phyloP scores from a whole-genome alignment of 2,797 vertebrate genomes.

The Carcharodon carcharias region DNA sequence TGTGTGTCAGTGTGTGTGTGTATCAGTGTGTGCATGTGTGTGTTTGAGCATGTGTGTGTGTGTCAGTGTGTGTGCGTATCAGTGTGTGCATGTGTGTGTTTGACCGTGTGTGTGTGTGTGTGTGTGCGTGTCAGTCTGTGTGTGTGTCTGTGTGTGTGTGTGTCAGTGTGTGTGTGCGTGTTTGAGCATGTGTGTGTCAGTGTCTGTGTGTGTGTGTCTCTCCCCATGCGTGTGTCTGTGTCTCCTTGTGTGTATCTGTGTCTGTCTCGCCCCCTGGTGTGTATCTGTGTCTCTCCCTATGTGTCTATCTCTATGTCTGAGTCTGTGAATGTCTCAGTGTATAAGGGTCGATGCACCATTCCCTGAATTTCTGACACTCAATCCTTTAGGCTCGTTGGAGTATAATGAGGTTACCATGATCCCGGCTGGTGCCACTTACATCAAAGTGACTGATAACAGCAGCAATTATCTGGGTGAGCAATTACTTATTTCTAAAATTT shows the following conservation, averaged over 20 bases:
- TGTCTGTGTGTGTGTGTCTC: no score
- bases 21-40: no score
- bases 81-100: no score
- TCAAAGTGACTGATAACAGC: conserved; percentile 59
- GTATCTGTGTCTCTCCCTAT: neutral
- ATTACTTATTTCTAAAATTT: neutral
- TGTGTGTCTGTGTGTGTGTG: no score
- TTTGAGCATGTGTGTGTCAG: neutral
- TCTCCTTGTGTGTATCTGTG: no score
- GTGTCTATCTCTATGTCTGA: neutral
- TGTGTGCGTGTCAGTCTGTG: no score
- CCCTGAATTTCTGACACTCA: neutral
- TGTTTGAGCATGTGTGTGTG: no score
- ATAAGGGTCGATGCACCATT: neutral
- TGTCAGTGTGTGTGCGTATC: no score
- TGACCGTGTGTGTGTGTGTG: no score
- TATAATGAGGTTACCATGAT: conserved; percentile 64
- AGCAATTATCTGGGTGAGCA: conserved; percentile 61
- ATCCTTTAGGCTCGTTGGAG: conserved; percentile 52
- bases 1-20: no score
- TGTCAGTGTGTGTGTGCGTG: no score
- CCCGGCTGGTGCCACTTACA: conserved; percentile 57
- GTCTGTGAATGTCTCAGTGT: neutral
- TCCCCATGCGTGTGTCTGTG: no score
- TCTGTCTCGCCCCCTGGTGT: neutral